phyloP scores from a whole-genome alignment of 2,113 vertebrate species.

The Suricata suricatta region DNA sequence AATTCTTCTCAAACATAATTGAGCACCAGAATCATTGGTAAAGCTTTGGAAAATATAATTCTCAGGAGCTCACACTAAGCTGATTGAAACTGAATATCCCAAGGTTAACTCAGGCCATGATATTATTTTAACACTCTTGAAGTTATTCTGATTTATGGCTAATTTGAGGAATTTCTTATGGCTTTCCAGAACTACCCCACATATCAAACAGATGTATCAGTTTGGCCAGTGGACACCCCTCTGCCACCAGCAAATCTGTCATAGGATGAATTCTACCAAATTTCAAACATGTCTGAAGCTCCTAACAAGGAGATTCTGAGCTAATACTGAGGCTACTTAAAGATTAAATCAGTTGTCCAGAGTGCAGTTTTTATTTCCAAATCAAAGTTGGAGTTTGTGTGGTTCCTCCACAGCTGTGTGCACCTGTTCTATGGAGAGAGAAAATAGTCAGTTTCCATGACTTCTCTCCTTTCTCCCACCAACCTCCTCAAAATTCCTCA shows the following conservation, averaged over 20 bases:
- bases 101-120: not conserved
- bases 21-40: not conserved
- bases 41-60: not conserved
- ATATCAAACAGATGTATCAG: not conserved
- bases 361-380: not conserved
- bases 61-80: not conserved
- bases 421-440: not conserved
- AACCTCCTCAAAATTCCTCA: constrained; percentile 2
- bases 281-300: not conserved
- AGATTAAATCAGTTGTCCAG: not conserved
- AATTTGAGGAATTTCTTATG: not conserved
- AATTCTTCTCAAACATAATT: not conserved
- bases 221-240: not conserved
- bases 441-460: not conserved
- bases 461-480: not conserved
- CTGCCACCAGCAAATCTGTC: not conserved
- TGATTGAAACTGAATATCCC: not conserved
- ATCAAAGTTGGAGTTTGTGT: constrained; percentile 12
- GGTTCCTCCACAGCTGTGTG: not conserved
- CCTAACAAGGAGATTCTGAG: not conserved
- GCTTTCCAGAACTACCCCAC: not conserved
- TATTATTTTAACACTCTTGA: not conserved
- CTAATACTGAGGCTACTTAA: not conserved
- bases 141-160: not conserved
- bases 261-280: not conserved